Base-by-base conservation (phyloP, 2,797 vertebrate genomes). In the Streptopelia turtur region DNA sequence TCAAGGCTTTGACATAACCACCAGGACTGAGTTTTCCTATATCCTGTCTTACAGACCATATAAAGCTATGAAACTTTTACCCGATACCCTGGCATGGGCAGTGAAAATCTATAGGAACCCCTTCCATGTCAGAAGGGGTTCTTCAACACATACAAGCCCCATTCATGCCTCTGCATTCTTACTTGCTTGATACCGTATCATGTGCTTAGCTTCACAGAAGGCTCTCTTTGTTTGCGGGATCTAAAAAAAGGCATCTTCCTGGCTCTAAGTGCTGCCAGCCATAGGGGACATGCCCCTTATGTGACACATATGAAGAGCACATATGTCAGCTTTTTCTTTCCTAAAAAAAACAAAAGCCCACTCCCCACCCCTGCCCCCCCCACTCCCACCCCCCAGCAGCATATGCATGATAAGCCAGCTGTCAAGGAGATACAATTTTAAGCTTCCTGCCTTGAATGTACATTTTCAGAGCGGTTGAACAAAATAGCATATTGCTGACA, bases 11-110 rank as follows among this genome's bases (percentile, higher is more conserved):
- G 43, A 21, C 6, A 25, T 23, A 10, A 53, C 37, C 17, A 37
- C 2, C 45, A 45, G 11, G 39, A 43, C 5, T 12, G 4, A 25
- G 33, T 13, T 10, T 20, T 24, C 24, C 41, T 11, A 0, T 11
- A 16, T 5, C 65, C 6, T 8, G 13, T 4, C 47, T 22, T 39
- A 16, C 9, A 15, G 21, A 13, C 43, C 8, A 4, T 6, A 17
- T 6, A 9, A 49, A 57, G 14, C 13, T 8, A 5, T 9, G 11
- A 64, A 25, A 18, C 33, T 25, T 52, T 24, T 12, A 35, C 9
- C 14, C 2, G 0, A 15, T 17, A 23, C 23, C 9, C 22, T 5
- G 13, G 28, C 14, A 24, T 0, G 2, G 30, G 17, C 0, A 0
- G 24, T 6, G 13, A 43, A 3, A 45, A 57, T 30, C 84, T n/a